Base-by-base conservation (phyloP, 2,888 invertebrate species). In the Eupithecia subumbrata region DNA sequence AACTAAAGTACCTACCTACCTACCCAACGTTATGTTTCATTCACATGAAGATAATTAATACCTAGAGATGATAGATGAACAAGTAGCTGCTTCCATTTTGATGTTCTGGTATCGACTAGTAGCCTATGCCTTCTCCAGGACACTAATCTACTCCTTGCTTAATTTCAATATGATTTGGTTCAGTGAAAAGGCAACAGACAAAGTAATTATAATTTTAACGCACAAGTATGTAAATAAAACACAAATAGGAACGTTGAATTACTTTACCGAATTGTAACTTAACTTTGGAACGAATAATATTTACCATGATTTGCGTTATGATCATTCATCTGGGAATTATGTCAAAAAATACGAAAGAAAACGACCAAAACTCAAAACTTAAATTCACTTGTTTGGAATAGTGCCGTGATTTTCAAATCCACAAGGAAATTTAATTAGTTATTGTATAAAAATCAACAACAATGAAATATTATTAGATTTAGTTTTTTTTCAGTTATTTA, bases 1-100 rank as follows among this genome's bases (percentile, higher is more conserved):
- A 71, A 77, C 75, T 22, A 60, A 22, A 37, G 40, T 60, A 56
- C 64, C n/a, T 43, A 14, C 11, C 9, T 40, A 40, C 40, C 40
- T 40, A 40, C 11, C 5, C 7, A n/a, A 67, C 52, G 69, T 18
- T 14, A 43, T 11, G 37, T 34, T 69, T 74, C 34, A 48, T 64
- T 69, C 69, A 52, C 69, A 52, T 25, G 68, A 11, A 68, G 25
- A 16, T 45, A 40, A 67, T 37, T 7, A 67, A n/a, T 40, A 67
- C 37, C n/a, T 12, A 40, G n/a, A 22, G 5, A 40, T 40, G 12
- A 22, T 40, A 40, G 40, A 67, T 67, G 34, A 34, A 11, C 37
- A 66, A 34, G 40, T 40, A 40, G 40, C 37, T 40, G 66, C 66
- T 67, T n/a, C 1, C 40, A 5, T 22, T 56, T 40, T 22, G n/a